phyloP scores from a whole-genome alignment of 2,888 invertebrate species.

The Phasia obesa region DNA sequence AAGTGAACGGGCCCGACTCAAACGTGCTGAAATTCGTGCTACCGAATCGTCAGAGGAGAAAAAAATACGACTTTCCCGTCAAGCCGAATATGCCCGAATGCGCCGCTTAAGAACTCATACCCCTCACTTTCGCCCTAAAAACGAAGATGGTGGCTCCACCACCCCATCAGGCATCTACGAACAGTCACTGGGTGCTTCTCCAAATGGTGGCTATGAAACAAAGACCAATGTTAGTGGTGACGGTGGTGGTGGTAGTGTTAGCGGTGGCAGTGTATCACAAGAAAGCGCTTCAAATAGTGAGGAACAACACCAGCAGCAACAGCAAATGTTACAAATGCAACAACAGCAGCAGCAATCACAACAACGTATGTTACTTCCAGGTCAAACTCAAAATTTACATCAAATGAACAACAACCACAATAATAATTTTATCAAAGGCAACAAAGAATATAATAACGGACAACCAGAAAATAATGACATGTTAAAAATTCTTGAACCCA shows the following conservation, averaged over 20 bases:
- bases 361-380: slow-evolving; percentile 70
- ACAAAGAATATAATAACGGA: slow-evolving; percentile 75
- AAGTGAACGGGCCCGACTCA: slow-evolving; percentile 81
- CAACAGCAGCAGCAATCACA: slow-evolving; percentile 74
- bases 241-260: slow-evolving; percentile 68
- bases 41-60: slow-evolving; percentile 80
- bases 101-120: slow-evolving; percentile 81
- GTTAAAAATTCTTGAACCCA: slow-evolving; percentile 82
- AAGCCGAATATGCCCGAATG: slow-evolving; percentile 81
- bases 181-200: slow-evolving; percentile 72
- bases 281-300: slow-evolving; percentile 71
- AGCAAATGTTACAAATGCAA: slow-evolving; percentile 73
- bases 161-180: slow-evolving; percentile 57
- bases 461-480: slow-evolving; percentile 82
- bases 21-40: slow-evolving; percentile 80
- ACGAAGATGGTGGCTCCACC: slow-evolving; percentile 70
- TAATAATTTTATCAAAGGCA: slow-evolving; percentile 68
- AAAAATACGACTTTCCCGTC: slow-evolving; percentile 80
- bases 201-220: slow-evolving; percentile 76
- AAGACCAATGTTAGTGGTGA: slow-evolving; percentile 70
- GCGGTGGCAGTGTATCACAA: slow-evolving; percentile 67
- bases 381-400: slow-evolving; percentile 74
- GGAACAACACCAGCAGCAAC: slow-evolving; percentile 70
- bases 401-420: slow-evolving; percentile 70
- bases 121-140: slow-evolving; percentile 75